phyloP scores from a whole-genome alignment of 1,140 invertebrate species.

The Calephelis nemesis region DNA sequence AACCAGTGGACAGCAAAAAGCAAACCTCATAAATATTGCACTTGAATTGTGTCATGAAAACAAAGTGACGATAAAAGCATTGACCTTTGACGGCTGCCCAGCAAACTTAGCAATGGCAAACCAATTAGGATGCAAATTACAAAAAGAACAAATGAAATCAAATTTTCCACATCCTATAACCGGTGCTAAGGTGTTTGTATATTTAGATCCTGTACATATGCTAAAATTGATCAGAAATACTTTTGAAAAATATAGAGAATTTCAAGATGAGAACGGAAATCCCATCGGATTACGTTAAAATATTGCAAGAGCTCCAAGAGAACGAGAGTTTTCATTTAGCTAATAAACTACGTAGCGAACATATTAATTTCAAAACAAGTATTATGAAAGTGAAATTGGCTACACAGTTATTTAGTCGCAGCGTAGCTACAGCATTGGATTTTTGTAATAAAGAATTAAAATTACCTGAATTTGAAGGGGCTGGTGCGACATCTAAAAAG shows the following conservation, averaged over 20 bases:
- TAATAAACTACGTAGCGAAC: neutral
- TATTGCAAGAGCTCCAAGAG: neutral
- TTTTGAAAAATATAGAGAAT: slow-evolving; percentile 13
- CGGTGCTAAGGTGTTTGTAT: neutral
- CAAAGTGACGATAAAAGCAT: neutral
- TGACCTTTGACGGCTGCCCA: slow-evolving; percentile 13
- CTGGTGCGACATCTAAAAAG: slow-evolving; percentile 19
- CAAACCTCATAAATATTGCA: slow-evolving; percentile 19
- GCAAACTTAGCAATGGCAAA: slow-evolving; percentile 24
- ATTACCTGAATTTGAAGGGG: slow-evolving; percentile 19
- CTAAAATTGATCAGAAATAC: slow-evolving; percentile 20
- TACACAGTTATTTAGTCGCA: slow-evolving; percentile 31
- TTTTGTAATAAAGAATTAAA: slow-evolving; percentile 20
- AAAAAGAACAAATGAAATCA: slow-evolving; percentile 20
- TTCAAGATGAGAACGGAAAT: slow-evolving; percentile 39
- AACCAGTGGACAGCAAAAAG: slow-evolving; percentile 16
- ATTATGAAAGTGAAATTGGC: slow-evolving; percentile 35
- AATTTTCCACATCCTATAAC: slow-evolving; percentile 2
- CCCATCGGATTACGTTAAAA: slow-evolving; percentile 33
- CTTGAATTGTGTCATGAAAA: neutral
- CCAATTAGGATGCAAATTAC: slow-evolving; percentile 23
- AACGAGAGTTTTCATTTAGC: slow-evolving; percentile 1
- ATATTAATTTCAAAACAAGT: slow-evolving; percentile 30
- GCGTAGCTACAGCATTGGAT: neutral
- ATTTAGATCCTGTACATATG: slow-evolving; percentile 25